Base-by-base conservation (phyloP, 2,888 invertebrate genomes). In the Nomada hirtipes region DNA sequence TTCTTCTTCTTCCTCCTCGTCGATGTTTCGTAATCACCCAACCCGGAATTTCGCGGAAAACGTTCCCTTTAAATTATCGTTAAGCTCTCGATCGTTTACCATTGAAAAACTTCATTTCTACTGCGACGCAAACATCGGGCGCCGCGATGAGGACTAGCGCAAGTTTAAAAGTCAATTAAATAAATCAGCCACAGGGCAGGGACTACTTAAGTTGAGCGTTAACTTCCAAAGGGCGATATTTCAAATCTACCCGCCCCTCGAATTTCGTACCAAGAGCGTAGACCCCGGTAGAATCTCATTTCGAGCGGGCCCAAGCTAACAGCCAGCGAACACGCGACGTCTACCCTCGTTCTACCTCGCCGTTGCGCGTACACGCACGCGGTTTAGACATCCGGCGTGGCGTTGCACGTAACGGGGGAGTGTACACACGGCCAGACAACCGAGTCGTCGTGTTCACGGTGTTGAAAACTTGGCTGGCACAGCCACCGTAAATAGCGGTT, bases 291-390 rank as follows among this genome's bases (percentile, higher is more conserved):
- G 82, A 83, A 78, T 71, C 82, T 68, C 68, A 47, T 78, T 83
- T 82, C 64, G 71, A 60, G 29, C 29, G 67, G 50, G 53, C 2
- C 44, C 50, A 67, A 68, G 78, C 53, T 67, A 71, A 86, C 85
- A 83, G 83, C 70, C 57, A 57, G 60, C 26, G 71, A 83, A 75
- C 85, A 86, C 86, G 86, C 86, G 57, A 81, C 10, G 68, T 85
- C 72, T 68, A 76, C 64, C 57, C 44, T 42, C 13, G 50, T 82
- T 84, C 74, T 71, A 85, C 78, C 52, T 63, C 15, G 20, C 1
- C 13, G 10, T 50, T n/a, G 42, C 29, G 50, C 57, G 26, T n/a
- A 57, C 60, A 64, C 26, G 18, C 57, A 29, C 74, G 26, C 76
- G 13, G 42, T 9, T 15, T 23, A 69, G 50, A 77, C 74, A 67